Conservation (phyloP, 2,888 invertebrate species). For the Trichogramma evanescens region DNA sequence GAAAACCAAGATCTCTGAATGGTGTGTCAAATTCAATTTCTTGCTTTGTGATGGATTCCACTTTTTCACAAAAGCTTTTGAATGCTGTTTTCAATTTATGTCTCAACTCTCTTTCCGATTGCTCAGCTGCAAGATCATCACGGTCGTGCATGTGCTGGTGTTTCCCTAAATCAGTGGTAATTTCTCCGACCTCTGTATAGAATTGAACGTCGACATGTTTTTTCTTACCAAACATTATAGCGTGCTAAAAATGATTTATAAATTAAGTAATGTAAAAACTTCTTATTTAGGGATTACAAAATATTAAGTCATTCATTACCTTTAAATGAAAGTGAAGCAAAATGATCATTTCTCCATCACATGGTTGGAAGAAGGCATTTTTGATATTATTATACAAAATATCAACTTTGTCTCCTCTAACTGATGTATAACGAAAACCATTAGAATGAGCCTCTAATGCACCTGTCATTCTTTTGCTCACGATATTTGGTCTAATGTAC, state of each 20-base stretch:
- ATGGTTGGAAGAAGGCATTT: slow-evolving; percentile 98
- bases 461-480: slow-evolving; percentile 89
- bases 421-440: slow-evolving; percentile 94
- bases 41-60: slow-evolving; percentile 90
- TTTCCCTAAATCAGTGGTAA: slow-evolving; percentile 97
- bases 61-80: slow-evolving; percentile 96
- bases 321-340: slow-evolving; percentile 96
- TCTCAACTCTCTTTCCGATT: slow-evolving; percentile 92
- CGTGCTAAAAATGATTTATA: slow-evolving; percentile 57
- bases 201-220: slow-evolving; percentile 99
- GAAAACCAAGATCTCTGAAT: slow-evolving; percentile 95
- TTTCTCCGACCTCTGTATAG: slow-evolving; percentile 99
- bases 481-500: slow-evolving; percentile 98
- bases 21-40: slow-evolving; percentile 98
- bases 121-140: slow-evolving; percentile 97
- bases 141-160: slow-evolving; percentile 99
- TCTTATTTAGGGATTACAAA: background rate
- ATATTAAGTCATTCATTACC: slow-evolving; percentile 42
- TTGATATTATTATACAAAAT: slow-evolving; percentile 99
- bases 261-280: background rate
- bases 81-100: slow-evolving; percentile 97
- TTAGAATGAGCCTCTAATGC: slow-evolving; percentile 89
- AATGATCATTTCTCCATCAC: slow-evolving; percentile 99
- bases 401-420: slow-evolving; percentile 99
- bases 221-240: slow-evolving; percentile 99